Base-by-base conservation (phyloP, 2,797 vertebrate species). In the Gorsachius magnificus region DNA sequence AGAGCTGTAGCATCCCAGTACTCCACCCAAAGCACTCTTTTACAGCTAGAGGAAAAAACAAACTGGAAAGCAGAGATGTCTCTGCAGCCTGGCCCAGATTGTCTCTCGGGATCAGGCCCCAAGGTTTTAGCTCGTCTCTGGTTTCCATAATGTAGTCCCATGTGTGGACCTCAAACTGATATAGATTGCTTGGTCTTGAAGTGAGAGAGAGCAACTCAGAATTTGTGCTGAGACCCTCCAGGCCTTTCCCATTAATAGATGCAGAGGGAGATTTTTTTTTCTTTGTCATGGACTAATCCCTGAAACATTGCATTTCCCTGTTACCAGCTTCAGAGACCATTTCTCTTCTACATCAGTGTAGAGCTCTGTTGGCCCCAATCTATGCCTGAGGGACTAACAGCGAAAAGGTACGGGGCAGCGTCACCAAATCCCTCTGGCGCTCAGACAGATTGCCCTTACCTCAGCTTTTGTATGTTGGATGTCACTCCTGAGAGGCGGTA, bases 401-500 rank as follows among this genome's bases (percentile, higher is more conserved):
- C 3, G 1, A 43, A 71, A 48, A 50, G 17, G 35, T 69, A 51
- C 11, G 0, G 2, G 79, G 54, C 11, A 33, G 19, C 18, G 24
- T 19, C 41, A 65, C 54, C 5, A 5, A 69, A 71, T 33, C n/a
- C 26, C 36, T 50, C 58, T 46, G 54, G 43, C 24, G 46, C 5
- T 20, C 56, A 33, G 16, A 56, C 22, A 36, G 4, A 0, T 31
- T 43, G 58, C 71, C 69, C 82, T 96, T 96, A 99, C 99, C 99
- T 99, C 97, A 99, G 97, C 87, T 99, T 99, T 93, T 99, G 99
- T 96, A 99, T 99, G 96, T 99, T 99, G 88, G 99, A 99, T 82
- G 99, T 99, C 97, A 99, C 98, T 79, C 99, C 99, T 3, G 99
- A 99, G 94, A 99, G 98, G 74, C 99, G 99, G 97, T 99, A 99